A percentile compares a stretch with the other conserved stretches of the same genome.
phyloP scores from a whole-genome alignment of 2,797 vertebrate species.

The Leptodactylus fallax region DNA sequence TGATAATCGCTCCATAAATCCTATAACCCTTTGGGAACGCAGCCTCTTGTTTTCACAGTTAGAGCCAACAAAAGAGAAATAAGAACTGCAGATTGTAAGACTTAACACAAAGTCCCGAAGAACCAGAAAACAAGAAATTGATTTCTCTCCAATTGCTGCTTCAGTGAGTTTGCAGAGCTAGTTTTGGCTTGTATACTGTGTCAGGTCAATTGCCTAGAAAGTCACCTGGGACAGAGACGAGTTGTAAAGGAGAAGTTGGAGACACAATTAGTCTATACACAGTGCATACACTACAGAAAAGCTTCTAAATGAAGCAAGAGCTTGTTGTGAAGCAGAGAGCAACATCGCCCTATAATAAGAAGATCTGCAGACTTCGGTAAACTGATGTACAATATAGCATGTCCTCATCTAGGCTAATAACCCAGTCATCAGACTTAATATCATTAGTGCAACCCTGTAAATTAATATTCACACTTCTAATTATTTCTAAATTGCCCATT shows the following conservation, averaged over 20 bases:
- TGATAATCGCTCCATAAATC: neutral
- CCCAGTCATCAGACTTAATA: constrained; percentile 7
- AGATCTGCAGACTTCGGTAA: neutral
- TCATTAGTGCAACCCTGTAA: constrained; percentile 43
- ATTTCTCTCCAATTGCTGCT: constrained; percentile 57
- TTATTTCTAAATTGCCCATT: constrained; percentile 51
- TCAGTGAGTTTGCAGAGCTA: constrained; percentile 49
- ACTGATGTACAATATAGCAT: neutral
- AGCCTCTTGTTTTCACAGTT: neutral
- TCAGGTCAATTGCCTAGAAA: constrained; percentile 56
- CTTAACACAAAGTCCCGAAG: constrained; percentile 46
- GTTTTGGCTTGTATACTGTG: constrained; percentile 51
- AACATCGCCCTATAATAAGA: neutral
- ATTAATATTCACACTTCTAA: constrained; percentile 53
- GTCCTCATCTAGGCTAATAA: constrained; percentile 22
- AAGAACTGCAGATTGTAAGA: constrained; percentile 4
- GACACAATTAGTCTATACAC: constrained; percentile 50
- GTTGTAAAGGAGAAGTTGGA: constrained; percentile 17
- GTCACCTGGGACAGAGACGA: constrained; percentile 37
- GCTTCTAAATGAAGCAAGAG: constrained; percentile 32
- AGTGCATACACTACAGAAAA: constrained; percentile 10
- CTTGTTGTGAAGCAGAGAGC: neutral
- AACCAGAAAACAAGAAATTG: constrained; percentile 55
- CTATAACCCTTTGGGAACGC: neutral
- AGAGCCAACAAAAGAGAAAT: neutral